Conservation (phyloP, 2,113 vertebrate genomes). For the Neofelis nebulosa region DNA sequence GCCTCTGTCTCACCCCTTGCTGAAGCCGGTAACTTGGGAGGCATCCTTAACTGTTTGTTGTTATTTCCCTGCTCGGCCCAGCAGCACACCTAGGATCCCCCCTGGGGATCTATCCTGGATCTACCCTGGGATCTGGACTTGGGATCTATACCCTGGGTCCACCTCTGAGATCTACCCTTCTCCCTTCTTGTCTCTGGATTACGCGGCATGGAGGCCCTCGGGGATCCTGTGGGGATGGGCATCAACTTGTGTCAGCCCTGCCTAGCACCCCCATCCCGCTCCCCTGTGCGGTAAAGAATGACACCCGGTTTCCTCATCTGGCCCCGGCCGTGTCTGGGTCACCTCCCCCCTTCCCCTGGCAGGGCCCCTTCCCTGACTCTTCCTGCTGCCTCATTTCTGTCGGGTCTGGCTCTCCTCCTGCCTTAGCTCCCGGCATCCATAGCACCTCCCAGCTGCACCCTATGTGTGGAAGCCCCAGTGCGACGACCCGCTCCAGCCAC, state of each 20-base stretch:
- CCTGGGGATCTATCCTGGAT: too few species aligned
- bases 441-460: background rate
- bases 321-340: background rate
- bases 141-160: too few species aligned
- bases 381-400: background rate
- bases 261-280: too few species aligned
- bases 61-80: background rate
- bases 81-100: background rate
- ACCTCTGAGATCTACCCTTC: background rate
- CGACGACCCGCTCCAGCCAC: background rate
- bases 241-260: background rate
- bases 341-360: background rate
- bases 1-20: background rate
- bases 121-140: too few species aligned
- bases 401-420: background rate
- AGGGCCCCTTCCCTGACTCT: background rate
- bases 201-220: background rate
- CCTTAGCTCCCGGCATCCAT: rapidly evolving
- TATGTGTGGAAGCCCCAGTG: background rate
- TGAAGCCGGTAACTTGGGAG: background rate
- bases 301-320: background rate
- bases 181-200: background rate
- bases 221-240: background rate
- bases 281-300: background rate
- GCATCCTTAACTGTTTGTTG: background rate